A percentile compares a stretch with the other conserved stretches of the same genome.
These are phyloP conservation scores for Calidris pugnax DNA, from an alignment of 2,113 vertebrate species.

Conservation along the genomic window DNA sequence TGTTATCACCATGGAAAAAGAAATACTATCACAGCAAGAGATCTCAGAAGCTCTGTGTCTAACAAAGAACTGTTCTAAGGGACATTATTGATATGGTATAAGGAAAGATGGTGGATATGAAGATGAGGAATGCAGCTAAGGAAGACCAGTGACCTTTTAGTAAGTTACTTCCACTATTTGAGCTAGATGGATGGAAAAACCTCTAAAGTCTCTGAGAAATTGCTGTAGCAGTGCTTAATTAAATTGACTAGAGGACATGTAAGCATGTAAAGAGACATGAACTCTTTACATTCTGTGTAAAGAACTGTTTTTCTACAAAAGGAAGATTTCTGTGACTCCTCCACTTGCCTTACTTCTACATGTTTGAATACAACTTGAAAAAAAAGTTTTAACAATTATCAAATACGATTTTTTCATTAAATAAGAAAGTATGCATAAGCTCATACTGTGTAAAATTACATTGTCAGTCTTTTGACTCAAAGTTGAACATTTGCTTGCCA, in stretches of 20 bases:
- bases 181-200: neutral
- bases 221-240: neutral
- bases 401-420: neutral
- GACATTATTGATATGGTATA: neutral
- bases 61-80: neutral
- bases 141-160: neutral
- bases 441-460: constrained; percentile 12
- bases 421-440: neutral
- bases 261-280: neutral
- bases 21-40: neutral
- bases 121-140: neutral
- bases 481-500: neutral
- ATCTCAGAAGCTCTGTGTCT: neutral
- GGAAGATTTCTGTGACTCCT: neutral
- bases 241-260: neutral
- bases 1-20: neutral
- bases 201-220: neutral
- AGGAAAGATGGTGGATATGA: neutral
- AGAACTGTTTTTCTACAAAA: neutral
- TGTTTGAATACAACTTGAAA: neutral
- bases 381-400: neutral
- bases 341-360: neutral
- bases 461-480: neutral
- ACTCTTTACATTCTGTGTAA: neutral
- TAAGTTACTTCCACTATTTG: neutral